Conservation (phyloP, 2,797 vertebrate species). For the Malacoctenus gilli region DNA sequence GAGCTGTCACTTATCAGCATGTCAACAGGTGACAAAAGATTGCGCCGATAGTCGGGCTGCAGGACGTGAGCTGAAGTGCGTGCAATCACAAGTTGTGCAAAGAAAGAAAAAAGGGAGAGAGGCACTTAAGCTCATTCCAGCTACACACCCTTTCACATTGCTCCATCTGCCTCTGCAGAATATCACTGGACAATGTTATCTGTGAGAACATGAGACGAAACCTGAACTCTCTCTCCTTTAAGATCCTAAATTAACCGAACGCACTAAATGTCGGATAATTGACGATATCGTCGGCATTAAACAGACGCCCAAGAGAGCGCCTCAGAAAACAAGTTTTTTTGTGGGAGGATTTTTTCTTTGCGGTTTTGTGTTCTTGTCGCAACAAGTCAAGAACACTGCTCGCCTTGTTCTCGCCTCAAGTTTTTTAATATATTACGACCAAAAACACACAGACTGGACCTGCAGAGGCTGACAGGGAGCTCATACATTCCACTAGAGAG, state of each 20-base stretch:
- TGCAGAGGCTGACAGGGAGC: conserved; percentile 36
- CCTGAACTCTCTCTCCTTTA: background rate
- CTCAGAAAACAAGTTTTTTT: no score
- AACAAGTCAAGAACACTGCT: conserved; percentile 34
- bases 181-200: conserved; percentile 37
- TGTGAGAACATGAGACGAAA: background rate
- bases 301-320: background rate
- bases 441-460: conserved; percentile 31
- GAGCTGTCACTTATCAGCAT: conserved; percentile 12
- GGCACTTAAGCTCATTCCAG: conserved; percentile 20
- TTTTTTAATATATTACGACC: conserved; percentile 43
- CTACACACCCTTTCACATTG: conserved; percentile 55
- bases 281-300: background rate
- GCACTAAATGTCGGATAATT: no score
- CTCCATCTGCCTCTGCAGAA: conserved; percentile 33
- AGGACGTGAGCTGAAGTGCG: background rate
- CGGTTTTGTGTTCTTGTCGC: background rate
- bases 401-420: conserved; percentile 37
- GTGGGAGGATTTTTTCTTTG: no score
- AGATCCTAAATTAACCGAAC: background rate
- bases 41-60: background rate
- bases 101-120: background rate
- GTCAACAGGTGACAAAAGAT: background rate
- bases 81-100: conserved; percentile 16
- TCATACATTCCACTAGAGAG: conserved; percentile 71